Base-by-base conservation (phyloP, 1,140 invertebrate genomes). In the Tetragonula clypearis region DNA sequence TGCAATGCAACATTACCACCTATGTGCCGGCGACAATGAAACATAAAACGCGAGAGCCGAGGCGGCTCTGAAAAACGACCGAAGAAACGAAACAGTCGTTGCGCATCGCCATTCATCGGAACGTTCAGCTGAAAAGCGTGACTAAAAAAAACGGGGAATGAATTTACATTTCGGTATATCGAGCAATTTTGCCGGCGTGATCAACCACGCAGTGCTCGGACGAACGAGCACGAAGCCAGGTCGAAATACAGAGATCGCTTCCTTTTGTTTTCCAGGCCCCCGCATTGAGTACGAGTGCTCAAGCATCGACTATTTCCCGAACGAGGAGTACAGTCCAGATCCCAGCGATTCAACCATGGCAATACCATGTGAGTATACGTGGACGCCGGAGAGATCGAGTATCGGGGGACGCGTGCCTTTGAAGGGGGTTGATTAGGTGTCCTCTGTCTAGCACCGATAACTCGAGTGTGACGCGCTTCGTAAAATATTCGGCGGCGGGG, bases 271-370 rank as follows among this genome's bases (percentile, higher is more conserved):
- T 85, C n/a, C 82, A 94, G 93, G 91, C 58, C 88, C 90, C 30
- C 87, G 78, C n/a, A 89, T 94, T 86, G 95, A 95, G 72, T 96
- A 95, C 93, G 95, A 96, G 85, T 98, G 98, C 94, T 95, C 96
- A 85, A 97, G 97, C 94, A 98, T 98, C 85, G 97, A 98, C 89
- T 98, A 98, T 93, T 98, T 98, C 92, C 96, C 97, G 11, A 96
- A 97, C 87, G 97, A 98, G 90, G 97, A 97, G 86, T 98, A 98
- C 92, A 97, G 96, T 90, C 97, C 98, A 5, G 98, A 98, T 95
- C 96, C 97, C 0, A 97, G 97, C 90, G 98, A 98, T 93, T 98
- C 97, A 21, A 98, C 98, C 26, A 97, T 97, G 94, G 97, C 97
- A 74, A 98, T 98, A 95, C 97, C 97, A 94, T 98, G 98, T 98